These are phyloP conservation scores for Cervus canadensis DNA, from an alignment of 2,113 vertebrate genomes.

Conservation along the genomic window DNA sequence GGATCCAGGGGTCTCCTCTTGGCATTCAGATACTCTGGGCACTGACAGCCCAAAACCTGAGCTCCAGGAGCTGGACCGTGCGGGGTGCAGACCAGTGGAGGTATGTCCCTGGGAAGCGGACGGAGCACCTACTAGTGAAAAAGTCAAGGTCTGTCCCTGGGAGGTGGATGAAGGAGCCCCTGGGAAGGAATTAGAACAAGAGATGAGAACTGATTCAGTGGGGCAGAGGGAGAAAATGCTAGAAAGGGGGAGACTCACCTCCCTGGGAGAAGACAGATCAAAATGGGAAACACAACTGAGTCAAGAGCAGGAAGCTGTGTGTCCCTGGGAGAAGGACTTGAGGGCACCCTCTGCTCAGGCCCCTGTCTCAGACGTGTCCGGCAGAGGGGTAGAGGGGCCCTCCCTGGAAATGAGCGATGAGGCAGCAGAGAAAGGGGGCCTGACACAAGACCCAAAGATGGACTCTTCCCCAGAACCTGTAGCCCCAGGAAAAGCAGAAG, in stretches of 20 bases:
- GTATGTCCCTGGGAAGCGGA: slow-evolving; percentile 10
- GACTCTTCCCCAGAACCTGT: background rate
- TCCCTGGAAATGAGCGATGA: background rate
- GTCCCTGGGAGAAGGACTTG: fast-evolving
- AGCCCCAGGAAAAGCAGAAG: background rate
- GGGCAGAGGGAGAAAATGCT: background rate
- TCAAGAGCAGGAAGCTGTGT: background rate
- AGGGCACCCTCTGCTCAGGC: background rate
- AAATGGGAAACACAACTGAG: background rate
- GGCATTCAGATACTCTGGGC: background rate
- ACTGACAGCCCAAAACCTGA: background rate
- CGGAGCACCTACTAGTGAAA: background rate
- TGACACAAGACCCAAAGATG: background rate
- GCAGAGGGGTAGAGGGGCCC: background rate
- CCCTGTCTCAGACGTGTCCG: background rate
- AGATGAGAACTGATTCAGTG: fast-evolving
- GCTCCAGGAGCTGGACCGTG: background rate
- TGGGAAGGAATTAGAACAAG: background rate
- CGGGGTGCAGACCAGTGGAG: background rate
- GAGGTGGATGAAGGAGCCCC: background rate
- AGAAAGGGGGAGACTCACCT: background rate
- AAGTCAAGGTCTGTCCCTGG: slow-evolving; percentile 68
- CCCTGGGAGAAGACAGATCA: background rate
- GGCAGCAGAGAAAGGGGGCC: background rate
- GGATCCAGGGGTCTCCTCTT: background rate